Evolutionary conservation across 2,888 invertebrate species (phyloP), one percentile per base, ranked within the genome.

Genomic region (Megamerina dolium): DNA sequence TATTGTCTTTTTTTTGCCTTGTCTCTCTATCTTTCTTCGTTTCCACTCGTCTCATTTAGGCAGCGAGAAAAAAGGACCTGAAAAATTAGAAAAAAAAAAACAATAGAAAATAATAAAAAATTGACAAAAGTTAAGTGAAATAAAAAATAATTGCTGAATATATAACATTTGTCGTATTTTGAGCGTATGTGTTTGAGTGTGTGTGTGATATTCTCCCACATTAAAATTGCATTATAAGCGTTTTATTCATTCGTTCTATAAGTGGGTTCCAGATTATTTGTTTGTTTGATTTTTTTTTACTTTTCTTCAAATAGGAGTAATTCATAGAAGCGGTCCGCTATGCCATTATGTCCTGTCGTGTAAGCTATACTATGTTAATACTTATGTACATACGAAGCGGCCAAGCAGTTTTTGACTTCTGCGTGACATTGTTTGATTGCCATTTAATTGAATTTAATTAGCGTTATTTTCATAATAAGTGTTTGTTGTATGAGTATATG

Each of bases 361-460:
- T n/a, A n/a, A n/a, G n/a, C n/a, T n/a, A n/a, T n/a, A n/a, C n/a
- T n/a, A n/a, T n/a, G n/a, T n/a, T n/a, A n/a, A n/a, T n/a, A n/a
- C n/a, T n/a, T n/a, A n/a, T n/a, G n/a, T n/a, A n/a, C n/a, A n/a
- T n/a, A n/a, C n/a, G n/a, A n/a, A n/a, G n/a, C n/a, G n/a, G n/a
- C n/a, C n/a, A n/a, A n/a, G n/a, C n/a, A n/a, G n/a, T n/a, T 42
- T 51, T 54, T 63, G 58, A 64, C 57, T 60, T 56, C 61, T 58
- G 63, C 57, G 64, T 64, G 64, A 67, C 66, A 61, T 59, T 63
- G 63, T 62, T 68, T 66, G 68, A 65, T 65, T 66, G 68, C 59
- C 60, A 58, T 68, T 68, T 65, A 68, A 68, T 65, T 65, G 67
- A 68, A 65, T 65, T 68, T 65, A 65, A 65, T 68, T 65, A 68